Base-by-base conservation (phyloP, 2,888 invertebrate species). In the Choreutis nemorana region DNA sequence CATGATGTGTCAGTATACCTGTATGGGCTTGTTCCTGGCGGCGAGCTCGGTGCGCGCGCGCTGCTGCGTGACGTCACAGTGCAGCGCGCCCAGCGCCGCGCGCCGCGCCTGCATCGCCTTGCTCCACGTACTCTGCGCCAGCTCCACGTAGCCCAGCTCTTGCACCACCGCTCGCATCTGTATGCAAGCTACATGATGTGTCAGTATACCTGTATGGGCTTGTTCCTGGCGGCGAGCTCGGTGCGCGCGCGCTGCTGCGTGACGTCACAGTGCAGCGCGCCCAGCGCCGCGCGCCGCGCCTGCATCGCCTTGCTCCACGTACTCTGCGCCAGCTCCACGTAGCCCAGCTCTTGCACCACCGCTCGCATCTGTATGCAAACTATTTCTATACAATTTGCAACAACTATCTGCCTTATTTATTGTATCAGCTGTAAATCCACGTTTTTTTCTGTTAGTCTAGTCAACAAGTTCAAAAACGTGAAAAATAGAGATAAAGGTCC, bases 281-380 rank as follows among this genome's bases (percentile, higher is more conserved):
- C 43, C n/a, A 68, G 55, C 11, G 35, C 44, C n/a, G 31, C 20
- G 12, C 51, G 50, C 1, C 77, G 61, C 32, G 67, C 61, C 1
- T 36, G 37, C 2, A 56, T 32, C 2, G 65, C 65, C 15, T 54
- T 54, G 11, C 25, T 30, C 75, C 78, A 77, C 27, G 55, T 48
- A n/a, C 8, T 32, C 11, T 9, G 21, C 1, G 64, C 46, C 32
- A 52, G 48, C 14, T 78, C 78, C 35, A 63, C 72, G 39, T 52
- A 54, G 11, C 61, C 56, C 49, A 59, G 40, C 49, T 78, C 78
- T 16, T 56, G 63, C 4, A 55, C 58, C 23, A 70, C 24, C 1
- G 62, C 73, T 9, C 67, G 66, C 57, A 72, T 67, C 79, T 79
- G 34, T n/a, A n/a, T n/a, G n/a, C n/a, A n/a, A n/a, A n/a, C n/a